Conservation (phyloP, 2,113 vertebrate species). For the Epinephelus cyanopodus region DNA sequence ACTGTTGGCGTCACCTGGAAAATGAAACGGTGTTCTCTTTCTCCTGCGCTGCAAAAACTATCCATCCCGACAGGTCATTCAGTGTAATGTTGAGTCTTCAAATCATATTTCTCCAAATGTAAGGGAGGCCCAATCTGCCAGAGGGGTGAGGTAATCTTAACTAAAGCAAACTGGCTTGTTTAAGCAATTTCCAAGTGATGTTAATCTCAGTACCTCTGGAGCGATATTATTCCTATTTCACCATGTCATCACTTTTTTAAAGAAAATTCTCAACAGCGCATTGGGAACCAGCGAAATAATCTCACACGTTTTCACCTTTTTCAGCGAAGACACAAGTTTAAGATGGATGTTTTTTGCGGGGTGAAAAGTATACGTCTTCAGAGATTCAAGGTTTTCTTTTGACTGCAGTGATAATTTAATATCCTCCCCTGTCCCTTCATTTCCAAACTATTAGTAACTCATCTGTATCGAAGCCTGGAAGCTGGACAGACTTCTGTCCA, state of each 20-base stretch:
- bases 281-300: not conserved
- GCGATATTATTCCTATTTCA: conserved; percentile 21
- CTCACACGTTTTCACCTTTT: conserved; percentile 38
- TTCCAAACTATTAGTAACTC: conserved; percentile 71
- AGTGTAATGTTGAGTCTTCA: conserved; percentile 24
- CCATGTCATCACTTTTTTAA: conserved; percentile 27
- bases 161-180: conserved; percentile 47
- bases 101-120: conserved; percentile 49
- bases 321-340: conserved; percentile 13
- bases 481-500: conserved; percentile 37
- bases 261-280: not conserved
- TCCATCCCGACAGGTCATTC: conserved; percentile 59
- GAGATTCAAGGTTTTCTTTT: conserved; percentile 54
- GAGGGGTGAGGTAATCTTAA: conserved; percentile 19
- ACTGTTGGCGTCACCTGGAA: conserved; percentile 51
- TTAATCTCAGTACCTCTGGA: conserved; percentile 6
- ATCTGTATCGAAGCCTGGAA: conserved; percentile 52
- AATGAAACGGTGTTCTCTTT: conserved; percentile 52
- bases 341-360: conserved; percentile 11
- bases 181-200: conserved; percentile 44
- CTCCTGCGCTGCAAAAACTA: conserved; percentile 51
- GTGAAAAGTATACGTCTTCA: conserved; percentile 37
- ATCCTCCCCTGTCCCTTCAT: conserved; percentile 51
- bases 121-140: conserved; percentile 22
- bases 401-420: conserved; percentile 57